Percentiles rank a stretch among this genome's conserved stretches.
phyloP scores from a whole-genome alignment of 2,888 invertebrate genomes.

The Anoplius nigerrimus region DNA sequence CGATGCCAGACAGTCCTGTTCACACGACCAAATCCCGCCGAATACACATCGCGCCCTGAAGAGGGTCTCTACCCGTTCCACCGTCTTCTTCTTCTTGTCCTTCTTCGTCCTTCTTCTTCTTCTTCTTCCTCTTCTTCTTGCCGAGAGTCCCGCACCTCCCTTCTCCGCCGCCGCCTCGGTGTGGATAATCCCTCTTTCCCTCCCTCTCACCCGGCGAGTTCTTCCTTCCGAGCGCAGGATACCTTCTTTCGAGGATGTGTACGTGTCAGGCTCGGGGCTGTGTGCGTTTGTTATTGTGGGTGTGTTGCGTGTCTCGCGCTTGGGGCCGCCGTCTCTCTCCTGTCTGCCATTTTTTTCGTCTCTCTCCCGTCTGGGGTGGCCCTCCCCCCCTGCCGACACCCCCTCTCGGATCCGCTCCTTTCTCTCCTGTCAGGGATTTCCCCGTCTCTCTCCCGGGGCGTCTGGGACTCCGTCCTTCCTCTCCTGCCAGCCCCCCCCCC shows the following conservation, averaged over 20 bases:
- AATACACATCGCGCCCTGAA: slow-evolving; percentile 56
- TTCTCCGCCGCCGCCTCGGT: slow-evolving; percentile 22
- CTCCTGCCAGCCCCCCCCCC: too few relatives aligned
- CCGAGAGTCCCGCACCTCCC: not conserved
- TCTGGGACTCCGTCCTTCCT: not conserved
- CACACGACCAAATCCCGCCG: slow-evolving; percentile 72
- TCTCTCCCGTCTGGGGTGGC: not conserved
- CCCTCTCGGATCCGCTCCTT: not conserved
- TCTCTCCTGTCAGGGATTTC: not conserved
- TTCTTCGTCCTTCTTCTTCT: slow-evolving; percentile 8
- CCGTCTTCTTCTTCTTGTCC: not conserved
- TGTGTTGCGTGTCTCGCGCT: not conserved
- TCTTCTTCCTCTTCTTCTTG: slow-evolving; percentile 7
- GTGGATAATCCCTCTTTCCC: too few relatives aligned
- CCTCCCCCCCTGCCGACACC: not conserved
- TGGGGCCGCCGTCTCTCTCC: not conserved
- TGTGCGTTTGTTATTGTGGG: too few relatives aligned
- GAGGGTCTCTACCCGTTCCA: slow-evolving; percentile 13
- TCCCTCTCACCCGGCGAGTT: slow-evolving; percentile 12
- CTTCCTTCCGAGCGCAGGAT: not conserved
- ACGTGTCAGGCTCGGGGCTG: too few relatives aligned
- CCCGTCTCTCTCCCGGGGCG: not conserved
- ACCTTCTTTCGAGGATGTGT: not conserved
- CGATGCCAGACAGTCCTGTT: slow-evolving; percentile 75
- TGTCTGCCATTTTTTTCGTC: not conserved